Conservation (phyloP, 2,797 vertebrate genomes). For the Galagoides demidoff region DNA sequence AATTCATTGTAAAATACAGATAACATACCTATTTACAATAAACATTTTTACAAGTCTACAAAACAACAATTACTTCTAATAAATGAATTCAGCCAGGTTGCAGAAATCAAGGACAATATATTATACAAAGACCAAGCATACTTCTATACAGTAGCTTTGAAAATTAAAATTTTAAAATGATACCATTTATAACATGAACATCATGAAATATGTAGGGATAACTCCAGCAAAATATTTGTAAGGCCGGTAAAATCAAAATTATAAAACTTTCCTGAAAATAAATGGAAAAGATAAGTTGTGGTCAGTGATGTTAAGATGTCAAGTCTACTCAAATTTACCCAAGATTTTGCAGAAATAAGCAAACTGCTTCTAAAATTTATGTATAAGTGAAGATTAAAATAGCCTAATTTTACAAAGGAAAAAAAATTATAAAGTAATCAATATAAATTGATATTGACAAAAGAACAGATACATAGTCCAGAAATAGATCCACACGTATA, state of each 20-base stretch:
- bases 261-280: background rate
- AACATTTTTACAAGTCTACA: background rate
- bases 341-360: background rate
- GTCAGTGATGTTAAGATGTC: background rate
- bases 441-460: background rate
- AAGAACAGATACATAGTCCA: background rate
- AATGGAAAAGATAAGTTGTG: background rate
- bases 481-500: background rate
- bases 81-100: background rate
- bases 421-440: background rate
- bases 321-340: background rate
- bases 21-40: background rate
- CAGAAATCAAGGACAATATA: background rate
- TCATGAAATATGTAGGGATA: background rate
- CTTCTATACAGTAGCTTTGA: background rate
- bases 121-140: background rate
- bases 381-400: background rate
- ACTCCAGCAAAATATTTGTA: background rate
- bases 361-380: background rate
- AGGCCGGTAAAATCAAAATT: background rate
- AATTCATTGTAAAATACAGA: background rate
- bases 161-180: conserved; percentile 22
- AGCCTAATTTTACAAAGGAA: background rate
- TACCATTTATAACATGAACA: background rate
- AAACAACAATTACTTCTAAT: background rate